Evolutionary conservation across 2,797 vertebrate genomes (phyloP).

Genomic region (Otolemur crassicaudatus): DNA sequence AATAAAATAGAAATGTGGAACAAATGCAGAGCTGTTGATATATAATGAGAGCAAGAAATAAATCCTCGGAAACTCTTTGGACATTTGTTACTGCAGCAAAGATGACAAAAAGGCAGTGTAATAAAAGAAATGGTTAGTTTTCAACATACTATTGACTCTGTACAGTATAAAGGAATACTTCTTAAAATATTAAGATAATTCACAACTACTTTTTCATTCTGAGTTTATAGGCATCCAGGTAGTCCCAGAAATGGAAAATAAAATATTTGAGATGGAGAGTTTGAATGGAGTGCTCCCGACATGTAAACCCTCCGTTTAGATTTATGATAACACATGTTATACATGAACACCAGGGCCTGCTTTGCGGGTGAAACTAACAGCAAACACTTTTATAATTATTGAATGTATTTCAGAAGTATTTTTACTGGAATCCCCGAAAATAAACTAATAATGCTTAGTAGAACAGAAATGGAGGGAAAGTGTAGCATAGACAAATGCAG

Average conservation of each 20-base stretch:
- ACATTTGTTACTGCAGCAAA: neutral
- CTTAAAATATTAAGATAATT: neutral
- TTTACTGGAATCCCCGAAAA: neutral
- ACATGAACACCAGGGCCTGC: neutral
- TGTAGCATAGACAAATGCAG: no score
- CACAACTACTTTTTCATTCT: slow-evolving; percentile 6
- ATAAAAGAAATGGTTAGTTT: neutral
- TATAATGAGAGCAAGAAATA: neutral
- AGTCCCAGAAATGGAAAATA: neutral
- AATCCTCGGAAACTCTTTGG: neutral
- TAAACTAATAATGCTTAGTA: neutral
- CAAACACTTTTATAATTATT: neutral
- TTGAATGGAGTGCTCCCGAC: neutral
- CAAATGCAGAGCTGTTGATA: neutral
- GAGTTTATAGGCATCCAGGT: neutral
- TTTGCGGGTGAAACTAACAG: neutral
- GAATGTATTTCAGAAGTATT: neutral
- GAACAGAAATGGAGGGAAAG: neutral
- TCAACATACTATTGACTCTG: neutral
- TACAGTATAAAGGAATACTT: neutral
- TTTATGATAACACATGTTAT: neutral
- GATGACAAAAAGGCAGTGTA: neutral
- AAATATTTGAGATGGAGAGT: neutral
- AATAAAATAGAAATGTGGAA: neutral
- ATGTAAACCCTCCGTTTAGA: neutral